Conservation (phyloP, 2,888 invertebrate species). For the Anarsia innoxiella region DNA sequence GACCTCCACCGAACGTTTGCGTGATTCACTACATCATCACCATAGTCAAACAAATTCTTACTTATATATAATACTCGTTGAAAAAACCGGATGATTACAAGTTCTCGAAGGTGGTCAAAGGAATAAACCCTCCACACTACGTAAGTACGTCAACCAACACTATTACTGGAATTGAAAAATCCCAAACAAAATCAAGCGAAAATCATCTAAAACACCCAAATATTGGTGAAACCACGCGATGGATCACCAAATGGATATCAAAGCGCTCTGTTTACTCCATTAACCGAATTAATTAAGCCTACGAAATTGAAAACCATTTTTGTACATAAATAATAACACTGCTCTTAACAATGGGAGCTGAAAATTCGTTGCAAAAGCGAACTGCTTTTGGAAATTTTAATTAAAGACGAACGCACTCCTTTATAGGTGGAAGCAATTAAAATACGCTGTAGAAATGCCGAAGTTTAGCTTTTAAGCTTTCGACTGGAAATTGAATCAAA, state of each 20-base stretch:
- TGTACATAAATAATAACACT: conserved; percentile 30
- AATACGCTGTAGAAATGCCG: conserved; percentile 20
- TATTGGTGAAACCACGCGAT: neutral
- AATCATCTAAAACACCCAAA: neutral
- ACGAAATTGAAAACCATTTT: conserved; percentile 32
- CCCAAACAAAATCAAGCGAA: too few species aligned
- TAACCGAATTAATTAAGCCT: conserved; percentile 30
- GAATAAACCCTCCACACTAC: too few species aligned
- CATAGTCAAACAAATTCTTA: too few species aligned
- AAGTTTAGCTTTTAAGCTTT: conserved; percentile 4
- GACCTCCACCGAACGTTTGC: too few species aligned
- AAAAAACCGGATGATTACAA: too few species aligned
- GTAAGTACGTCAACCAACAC: too few species aligned
- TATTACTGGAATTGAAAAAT: too few species aligned
- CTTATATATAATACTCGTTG: too few species aligned
- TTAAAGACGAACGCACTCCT: conserved; percentile 35
- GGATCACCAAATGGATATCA: conserved; percentile 5
- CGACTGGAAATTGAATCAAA: neutral
- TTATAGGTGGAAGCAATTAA: conserved; percentile 30
- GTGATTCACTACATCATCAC: too few species aligned
- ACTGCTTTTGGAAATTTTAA: conserved; percentile 44
- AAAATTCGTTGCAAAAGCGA: conserved; percentile 20
- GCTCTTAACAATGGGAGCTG: conserved; percentile 22
- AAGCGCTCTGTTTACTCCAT: conserved; percentile 16
- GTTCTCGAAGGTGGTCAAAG: too few species aligned